These are phyloP conservation scores for Platycercus adscitus DNA, from an alignment of 2,113 vertebrate genomes.

Conservation along the genomic window DNA sequence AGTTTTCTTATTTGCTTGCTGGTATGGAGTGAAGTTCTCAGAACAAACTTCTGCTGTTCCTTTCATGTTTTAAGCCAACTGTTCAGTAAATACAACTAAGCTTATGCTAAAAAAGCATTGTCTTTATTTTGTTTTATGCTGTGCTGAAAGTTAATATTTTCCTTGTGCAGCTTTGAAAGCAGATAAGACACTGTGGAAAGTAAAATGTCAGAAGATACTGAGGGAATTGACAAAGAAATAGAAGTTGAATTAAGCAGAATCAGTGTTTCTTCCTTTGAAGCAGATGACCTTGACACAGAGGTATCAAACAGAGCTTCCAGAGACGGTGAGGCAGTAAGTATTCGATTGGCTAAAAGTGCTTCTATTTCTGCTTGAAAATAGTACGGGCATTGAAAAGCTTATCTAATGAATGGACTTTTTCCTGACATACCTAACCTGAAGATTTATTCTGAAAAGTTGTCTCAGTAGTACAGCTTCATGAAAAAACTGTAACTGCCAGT, in stretches of 20 bases:
- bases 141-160: background rate
- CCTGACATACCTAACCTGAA: no score
- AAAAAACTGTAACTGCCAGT: background rate
- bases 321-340: slow-evolving; percentile 69
- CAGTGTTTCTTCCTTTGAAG: slow-evolving; percentile 66
- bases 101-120: background rate
- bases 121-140: background rate
- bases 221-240: slow-evolving; percentile 66
- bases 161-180: background rate
- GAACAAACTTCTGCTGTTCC: background rate
- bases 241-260: slow-evolving; percentile 74
- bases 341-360: background rate
- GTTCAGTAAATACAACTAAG: background rate
- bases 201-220: slow-evolving; percentile 27
- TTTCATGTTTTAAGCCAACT: background rate
- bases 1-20: background rate
- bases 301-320: slow-evolving; percentile 56
- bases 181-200: background rate
- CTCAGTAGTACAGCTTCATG: background rate
- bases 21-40: background rate
- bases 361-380: background rate
- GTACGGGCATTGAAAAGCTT: background rate
- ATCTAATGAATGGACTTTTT: background rate
- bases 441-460: background rate
- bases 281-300: slow-evolving; percentile 54